Evolutionary conservation across 1,140 invertebrate genomes (phyloP).

Genomic region (Scaptodrosophila lebanonensis): DNA sequence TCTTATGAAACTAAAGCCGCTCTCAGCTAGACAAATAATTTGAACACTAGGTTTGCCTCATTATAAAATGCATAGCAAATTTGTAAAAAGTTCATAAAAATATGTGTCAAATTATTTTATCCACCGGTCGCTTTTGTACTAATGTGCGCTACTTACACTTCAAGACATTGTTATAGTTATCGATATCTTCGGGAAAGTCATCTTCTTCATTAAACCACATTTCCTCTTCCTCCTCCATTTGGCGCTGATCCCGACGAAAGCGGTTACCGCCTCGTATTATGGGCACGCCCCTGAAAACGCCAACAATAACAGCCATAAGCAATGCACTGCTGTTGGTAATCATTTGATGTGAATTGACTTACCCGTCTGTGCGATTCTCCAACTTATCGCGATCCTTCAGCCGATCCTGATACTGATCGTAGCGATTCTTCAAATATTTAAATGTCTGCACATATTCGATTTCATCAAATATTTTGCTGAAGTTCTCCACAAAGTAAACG

Average conservation of each 20-base stretch:
- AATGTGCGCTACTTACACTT: slow-evolving; percentile 78
- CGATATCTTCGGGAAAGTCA: slow-evolving; percentile 88
- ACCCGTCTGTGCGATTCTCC: slow-evolving; percentile 81
- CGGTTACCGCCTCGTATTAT: slow-evolving; percentile 88
- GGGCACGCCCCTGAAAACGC: slow-evolving; percentile 81
- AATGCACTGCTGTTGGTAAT: too few relatives aligned
- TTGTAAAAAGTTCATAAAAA: background rate
- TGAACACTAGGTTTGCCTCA: too few relatives aligned
- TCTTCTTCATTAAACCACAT: slow-evolving; percentile 99
- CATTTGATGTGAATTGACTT: slow-evolving; percentile 48
- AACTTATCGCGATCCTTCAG: slow-evolving; percentile 89
- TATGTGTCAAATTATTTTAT: background rate
- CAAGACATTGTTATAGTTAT: slow-evolving; percentile 77
- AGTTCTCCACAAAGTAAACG: slow-evolving; percentile 96
- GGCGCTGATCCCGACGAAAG: slow-evolving; percentile 92
- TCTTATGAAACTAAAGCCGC: background rate
- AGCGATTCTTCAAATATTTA: slow-evolving; percentile 91
- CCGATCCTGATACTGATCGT: slow-evolving; percentile 96
- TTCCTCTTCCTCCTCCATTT: slow-evolving; percentile 97
- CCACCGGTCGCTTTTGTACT: too few relatives aligned
- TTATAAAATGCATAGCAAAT: too few relatives aligned
- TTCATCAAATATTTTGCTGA: slow-evolving; percentile 93
- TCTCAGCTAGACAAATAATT: too few relatives aligned
- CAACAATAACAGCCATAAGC: slow-evolving; percentile 58
- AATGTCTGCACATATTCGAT: slow-evolving; percentile 99